Conservation (phyloP, 2,797 vertebrate genomes). For the Salmo trutta region DNA sequence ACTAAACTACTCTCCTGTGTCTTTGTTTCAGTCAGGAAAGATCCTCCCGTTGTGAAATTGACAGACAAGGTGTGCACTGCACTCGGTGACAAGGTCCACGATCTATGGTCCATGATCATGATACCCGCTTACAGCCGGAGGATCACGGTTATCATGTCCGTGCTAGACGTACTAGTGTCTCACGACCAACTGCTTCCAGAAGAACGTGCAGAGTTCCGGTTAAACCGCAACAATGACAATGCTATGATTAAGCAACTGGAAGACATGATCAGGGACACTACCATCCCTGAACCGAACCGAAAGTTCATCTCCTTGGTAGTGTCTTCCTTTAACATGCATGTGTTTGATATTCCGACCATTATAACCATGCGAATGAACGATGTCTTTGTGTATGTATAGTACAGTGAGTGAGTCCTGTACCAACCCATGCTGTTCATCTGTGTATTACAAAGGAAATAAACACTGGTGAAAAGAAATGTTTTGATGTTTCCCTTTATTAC, state of each 20-base stretch:
- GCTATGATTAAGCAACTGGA: background rate
- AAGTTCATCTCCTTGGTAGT: background rate
- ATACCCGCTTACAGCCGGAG: background rate
- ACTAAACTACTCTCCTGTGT: background rate
- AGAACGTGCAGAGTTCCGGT: background rate
- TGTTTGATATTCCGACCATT: background rate
- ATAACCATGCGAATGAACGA: background rate
- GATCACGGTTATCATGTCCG: background rate
- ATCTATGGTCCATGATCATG: background rate
- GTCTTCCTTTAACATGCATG: background rate
- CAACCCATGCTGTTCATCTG: background rate
- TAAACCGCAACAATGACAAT: background rate
- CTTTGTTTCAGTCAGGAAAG: background rate
- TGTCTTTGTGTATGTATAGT: background rate
- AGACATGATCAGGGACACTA: background rate
- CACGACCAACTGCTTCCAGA: background rate
- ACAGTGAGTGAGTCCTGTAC: background rate
- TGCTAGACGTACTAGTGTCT: background rate
- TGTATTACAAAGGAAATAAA: background rate
- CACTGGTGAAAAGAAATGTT: slow-evolving; percentile 2
- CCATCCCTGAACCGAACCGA: background rate
- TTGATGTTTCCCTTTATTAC: background rate
- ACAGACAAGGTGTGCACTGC: background rate
- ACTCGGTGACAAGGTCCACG: background rate
- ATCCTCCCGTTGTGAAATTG: background rate